Evolutionary conservation across 2,888 invertebrate genomes (phyloP), one percentile per base, ranked within the genome.

Genomic region (Hyposoter dolosus): DNA sequence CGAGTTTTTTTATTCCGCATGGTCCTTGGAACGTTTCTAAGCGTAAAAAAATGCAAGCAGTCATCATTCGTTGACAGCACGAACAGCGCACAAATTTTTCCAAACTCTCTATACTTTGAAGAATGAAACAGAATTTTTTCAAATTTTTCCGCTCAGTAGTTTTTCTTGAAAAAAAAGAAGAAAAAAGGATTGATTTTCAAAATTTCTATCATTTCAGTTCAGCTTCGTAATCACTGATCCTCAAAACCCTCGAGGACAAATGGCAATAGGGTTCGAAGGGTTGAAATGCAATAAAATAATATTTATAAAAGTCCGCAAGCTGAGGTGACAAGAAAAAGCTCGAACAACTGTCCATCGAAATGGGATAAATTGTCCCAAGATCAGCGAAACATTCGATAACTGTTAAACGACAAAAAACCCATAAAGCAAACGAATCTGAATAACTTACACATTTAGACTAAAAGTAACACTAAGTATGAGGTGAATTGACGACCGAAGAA

Each of bases 401-500:
- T 1, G 45, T 15, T 19, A 19, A 50, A 45, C 6, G 35, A 82
- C 0, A 19, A 17, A 50, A 17, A 23, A 47, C 6, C 23, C 65
- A 53, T 53, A 45, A 35, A 69, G n/a, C 19, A 47, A 43, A 60
- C 35, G 23, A 47, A 78, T 72, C 35, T 12, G 78, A 32, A 74
- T 32, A 23, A 66, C 65, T 50, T 60, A 43, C 28, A 63, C n/a
- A 53, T 45, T 19, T 68, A 66, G 43, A 78, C 3, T 32, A 45
- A 53, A 56, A 35, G 7, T 56, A 74, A 28, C 23, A 12, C 35
- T 35, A 69, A 71, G 63, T 50, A 50, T 71, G 71, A 50, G 35
- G 35, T 53, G 9, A 45, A 77, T 65, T 53, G 23, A 63, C 50
- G 47, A 56, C 15, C 28, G 28, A 60, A 28, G 7, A 56, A 60